A percentile compares a stretch with the other conserved stretches of the same genome.
Evolutionary conservation across 2,113 vertebrate species (phyloP).

Genomic region (Apus apus): DNA sequence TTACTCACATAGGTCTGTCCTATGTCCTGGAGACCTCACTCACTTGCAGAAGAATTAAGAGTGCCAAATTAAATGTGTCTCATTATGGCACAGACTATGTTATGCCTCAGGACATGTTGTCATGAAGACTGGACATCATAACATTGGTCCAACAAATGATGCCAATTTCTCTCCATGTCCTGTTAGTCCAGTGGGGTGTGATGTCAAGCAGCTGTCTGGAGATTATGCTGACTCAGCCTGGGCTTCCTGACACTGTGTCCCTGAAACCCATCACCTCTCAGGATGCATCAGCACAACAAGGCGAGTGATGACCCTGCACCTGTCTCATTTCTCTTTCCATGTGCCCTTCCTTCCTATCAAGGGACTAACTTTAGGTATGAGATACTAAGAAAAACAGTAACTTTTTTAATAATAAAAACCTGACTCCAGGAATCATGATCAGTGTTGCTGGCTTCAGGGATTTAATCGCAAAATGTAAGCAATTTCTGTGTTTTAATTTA

Average conservation of each 20-base stretch:
- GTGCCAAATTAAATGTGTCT: not conserved
- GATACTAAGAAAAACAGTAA: not conserved
- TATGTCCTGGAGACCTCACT: not conserved
- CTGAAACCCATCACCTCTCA: not conserved
- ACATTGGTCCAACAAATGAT: not conserved
- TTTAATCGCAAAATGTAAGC: not conserved
- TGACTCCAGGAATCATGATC: not conserved
- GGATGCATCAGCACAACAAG: not conserved
- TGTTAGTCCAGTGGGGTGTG: not conserved
- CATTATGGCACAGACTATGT: not conserved
- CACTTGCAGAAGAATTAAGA: not conserved
- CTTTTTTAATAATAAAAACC: not conserved
- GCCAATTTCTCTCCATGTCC: rapidly evolving
- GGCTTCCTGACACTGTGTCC: not conserved
- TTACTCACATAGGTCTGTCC: not conserved
- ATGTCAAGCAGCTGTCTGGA: not conserved
- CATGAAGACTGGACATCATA: not conserved
- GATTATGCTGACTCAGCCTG: not conserved
- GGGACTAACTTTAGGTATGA: not conserved
- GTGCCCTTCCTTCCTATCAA: not conserved
- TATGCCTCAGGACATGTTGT: not conserved
- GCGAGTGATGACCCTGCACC: not conserved
- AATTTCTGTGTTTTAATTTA: not conserved
- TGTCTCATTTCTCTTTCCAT: not conserved
- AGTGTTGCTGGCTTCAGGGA: not conserved